These are phyloP conservation scores for Notamacropus eugenii DNA, from an alignment of 2,797 vertebrate species.

Conservation along the genomic window DNA sequence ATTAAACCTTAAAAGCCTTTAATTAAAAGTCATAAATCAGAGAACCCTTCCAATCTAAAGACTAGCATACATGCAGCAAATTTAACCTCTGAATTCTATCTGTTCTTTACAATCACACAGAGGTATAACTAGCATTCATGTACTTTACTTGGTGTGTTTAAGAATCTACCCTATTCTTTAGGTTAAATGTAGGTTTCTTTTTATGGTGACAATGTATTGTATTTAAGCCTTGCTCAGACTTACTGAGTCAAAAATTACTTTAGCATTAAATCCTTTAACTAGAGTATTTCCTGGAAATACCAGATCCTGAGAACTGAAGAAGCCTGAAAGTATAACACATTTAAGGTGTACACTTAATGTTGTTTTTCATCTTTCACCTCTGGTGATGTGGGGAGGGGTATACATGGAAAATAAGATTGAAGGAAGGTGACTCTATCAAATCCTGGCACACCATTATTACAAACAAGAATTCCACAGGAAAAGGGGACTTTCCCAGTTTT, in stretches of 20 bases:
- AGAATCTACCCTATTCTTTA: conserved; percentile 64
- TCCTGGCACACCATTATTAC: not conserved
- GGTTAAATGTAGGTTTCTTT: not conserved
- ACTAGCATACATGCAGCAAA: conserved; percentile 6
- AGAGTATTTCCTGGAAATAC: conserved; percentile 47
- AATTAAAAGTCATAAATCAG: conserved; percentile 84
- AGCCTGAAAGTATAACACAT: not conserved
- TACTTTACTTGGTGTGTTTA: conserved; percentile 51
- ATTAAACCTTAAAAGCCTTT: conserved; percentile 82
- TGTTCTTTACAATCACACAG: not conserved
- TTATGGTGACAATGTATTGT: conserved; percentile 21
- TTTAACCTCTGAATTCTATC: conserved; percentile 24
- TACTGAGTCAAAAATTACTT: conserved; percentile 14
- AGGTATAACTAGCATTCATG: conserved; percentile 65
- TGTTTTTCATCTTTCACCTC: not conserved
- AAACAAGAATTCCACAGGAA: not conserved
- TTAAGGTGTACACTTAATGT: not conserved
- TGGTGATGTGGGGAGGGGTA: not conserved
- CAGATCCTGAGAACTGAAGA: conserved; percentile 5
- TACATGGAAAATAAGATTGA: not conserved
- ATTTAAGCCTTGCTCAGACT: not conserved
- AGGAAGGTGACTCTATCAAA: not conserved
- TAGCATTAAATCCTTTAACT: conserved; percentile 41
- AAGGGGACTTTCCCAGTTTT: not conserved
- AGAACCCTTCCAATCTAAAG: conserved; percentile 62